Percentiles rank a stretch among this genome's conserved stretches.
phyloP scores from a whole-genome alignment of 2,888 invertebrate genomes.

The Vesta saturnalis region DNA sequence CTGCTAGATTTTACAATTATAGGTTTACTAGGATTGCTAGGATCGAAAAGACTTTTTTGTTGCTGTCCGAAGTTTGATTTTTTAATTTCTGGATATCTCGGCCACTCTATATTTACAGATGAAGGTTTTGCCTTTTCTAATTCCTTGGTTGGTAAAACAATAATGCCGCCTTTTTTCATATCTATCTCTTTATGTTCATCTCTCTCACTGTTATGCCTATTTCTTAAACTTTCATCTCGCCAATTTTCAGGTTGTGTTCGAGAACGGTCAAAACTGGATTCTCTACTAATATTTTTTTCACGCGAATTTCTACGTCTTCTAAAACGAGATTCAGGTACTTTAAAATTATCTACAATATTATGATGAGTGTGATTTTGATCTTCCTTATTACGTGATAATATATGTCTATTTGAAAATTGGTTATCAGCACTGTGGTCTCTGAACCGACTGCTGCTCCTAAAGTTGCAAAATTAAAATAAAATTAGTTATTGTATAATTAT shows the following conservation, averaged over 20 bases:
- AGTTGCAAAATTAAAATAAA: conserved; percentile 8
- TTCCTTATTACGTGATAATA: conserved; percentile 21
- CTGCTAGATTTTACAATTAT: conserved; percentile 72
- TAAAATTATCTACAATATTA: conserved; percentile 53
- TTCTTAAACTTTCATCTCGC: conserved; percentile 58
- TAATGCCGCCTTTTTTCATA: conserved; percentile 53
- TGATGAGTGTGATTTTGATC: conserved; percentile 49
- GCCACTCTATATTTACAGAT: conserved; percentile 41
- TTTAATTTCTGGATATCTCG: conserved; percentile 41
- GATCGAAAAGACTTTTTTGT: conserved; percentile 69
- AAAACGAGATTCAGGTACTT: conserved; percentile 51
- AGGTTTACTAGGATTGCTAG: conserved; percentile 75
- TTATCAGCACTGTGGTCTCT: conserved; percentile 52
- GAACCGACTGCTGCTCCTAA: conserved; percentile 52
- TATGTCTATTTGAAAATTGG: conserved; percentile 9
- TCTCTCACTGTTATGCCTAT: conserved; percentile 47
- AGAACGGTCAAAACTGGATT: conserved; percentile 55
- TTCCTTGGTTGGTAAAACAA: conserved; percentile 54
- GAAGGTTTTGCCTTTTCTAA: conserved; percentile 41
- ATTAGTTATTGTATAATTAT: no score
- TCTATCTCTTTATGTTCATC: conserved; percentile 40
- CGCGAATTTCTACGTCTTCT: conserved; percentile 42
- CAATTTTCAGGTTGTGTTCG: conserved; percentile 57
- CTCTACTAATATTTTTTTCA: conserved; percentile 52
- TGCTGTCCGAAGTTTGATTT: conserved; percentile 48